A percentile compares a stretch with the other conserved stretches of the same genome.
Evolutionary conservation across 2,888 invertebrate genomes (phyloP).

Genomic region (Drosophila peninsularis): DNA sequence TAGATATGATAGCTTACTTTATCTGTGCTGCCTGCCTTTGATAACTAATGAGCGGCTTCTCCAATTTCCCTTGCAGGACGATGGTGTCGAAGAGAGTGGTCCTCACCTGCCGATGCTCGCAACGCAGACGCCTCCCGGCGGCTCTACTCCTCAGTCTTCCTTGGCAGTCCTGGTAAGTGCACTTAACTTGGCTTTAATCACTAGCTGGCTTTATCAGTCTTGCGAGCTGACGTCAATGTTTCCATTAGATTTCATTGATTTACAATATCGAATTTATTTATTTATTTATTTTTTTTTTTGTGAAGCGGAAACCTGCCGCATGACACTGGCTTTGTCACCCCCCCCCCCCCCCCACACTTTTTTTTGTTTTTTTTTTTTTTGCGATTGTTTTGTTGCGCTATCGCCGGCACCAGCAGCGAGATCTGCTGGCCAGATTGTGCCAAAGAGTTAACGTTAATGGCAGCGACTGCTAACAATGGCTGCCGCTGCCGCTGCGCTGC

Average conservation of each 20-base stretch:
- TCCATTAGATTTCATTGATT: constrained; percentile 74
- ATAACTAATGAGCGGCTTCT: constrained; percentile 64
- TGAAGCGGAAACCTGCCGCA: constrained; percentile 43
- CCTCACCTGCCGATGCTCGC: constrained; percentile 92
- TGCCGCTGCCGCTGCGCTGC: not conserved
- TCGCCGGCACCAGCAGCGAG: constrained; percentile 48
- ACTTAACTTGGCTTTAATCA: not conserved
- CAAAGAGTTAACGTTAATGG: constrained; percentile 78
- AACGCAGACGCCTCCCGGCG: constrained; percentile 92
- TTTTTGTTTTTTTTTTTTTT: constrained; percentile 12
- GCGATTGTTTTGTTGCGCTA: constrained; percentile 33
- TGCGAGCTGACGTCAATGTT: constrained; percentile 64
- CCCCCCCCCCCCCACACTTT: not conserved
- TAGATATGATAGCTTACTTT: constrained; percentile 27
- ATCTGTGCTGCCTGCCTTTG: not conserved
- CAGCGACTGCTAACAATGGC: constrained; percentile 74
- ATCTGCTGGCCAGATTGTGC: constrained; percentile 70
- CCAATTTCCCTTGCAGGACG: constrained; percentile 89
- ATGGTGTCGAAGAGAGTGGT: constrained; percentile 97
- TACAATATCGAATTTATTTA: constrained; percentile 56
- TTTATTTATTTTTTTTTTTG: constrained; percentile 6
- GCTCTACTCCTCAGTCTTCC: constrained; percentile 95
- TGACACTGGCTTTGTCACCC: constrained; percentile 50
- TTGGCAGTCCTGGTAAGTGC: constrained; percentile 92
- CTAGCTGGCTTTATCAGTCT: constrained; percentile 40